phyloP scores from a whole-genome alignment of 2,888 invertebrate species.

The Drosophila borealis region DNA sequence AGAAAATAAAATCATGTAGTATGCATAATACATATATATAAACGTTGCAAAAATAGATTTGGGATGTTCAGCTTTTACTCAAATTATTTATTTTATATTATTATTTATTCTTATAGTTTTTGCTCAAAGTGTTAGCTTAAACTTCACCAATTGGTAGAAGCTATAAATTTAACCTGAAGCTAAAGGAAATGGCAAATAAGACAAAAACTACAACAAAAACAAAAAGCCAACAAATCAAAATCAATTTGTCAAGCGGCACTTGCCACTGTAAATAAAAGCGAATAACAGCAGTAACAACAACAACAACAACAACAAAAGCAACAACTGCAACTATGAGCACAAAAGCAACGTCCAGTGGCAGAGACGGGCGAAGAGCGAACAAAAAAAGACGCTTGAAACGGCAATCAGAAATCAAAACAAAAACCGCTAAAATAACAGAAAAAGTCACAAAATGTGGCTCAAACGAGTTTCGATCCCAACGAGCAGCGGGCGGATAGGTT shows the following conservation, averaged over 20 bases:
- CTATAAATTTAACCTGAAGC: not conserved
- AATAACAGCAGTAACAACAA: slow-evolving; percentile 45
- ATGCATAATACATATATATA: too few species aligned
- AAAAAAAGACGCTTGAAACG: slow-evolving; percentile 63
- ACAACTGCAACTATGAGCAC: slow-evolving; percentile 25
- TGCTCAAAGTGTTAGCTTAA: not conserved
- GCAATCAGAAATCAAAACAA: slow-evolving; percentile 80
- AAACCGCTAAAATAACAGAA: slow-evolving; percentile 79
- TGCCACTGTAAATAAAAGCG: slow-evolving; percentile 74
- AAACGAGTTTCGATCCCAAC: slow-evolving; percentile 57
- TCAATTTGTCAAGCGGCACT: slow-evolving; percentile 79
- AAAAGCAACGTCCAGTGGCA: slow-evolving; percentile 19
- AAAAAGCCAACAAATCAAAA: slow-evolving; percentile 64
- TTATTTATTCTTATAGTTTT: not conserved
- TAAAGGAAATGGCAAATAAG: slow-evolving; percentile 12
- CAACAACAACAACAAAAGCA: slow-evolving; percentile 24
- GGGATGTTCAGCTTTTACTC: too few species aligned
- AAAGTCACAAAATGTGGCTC: slow-evolving; percentile 70
- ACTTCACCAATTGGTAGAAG: not conserved
- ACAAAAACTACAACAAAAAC: slow-evolving; percentile 18
- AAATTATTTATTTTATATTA: not conserved
- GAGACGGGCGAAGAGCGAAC: slow-evolving; percentile 11
- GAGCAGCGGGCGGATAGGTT: not conserved
- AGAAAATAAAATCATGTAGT: too few species aligned
- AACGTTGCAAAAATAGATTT: too few species aligned